Conservation (phyloP, 2,113 vertebrate species). For the Prionailurus viverrinus region DNA sequence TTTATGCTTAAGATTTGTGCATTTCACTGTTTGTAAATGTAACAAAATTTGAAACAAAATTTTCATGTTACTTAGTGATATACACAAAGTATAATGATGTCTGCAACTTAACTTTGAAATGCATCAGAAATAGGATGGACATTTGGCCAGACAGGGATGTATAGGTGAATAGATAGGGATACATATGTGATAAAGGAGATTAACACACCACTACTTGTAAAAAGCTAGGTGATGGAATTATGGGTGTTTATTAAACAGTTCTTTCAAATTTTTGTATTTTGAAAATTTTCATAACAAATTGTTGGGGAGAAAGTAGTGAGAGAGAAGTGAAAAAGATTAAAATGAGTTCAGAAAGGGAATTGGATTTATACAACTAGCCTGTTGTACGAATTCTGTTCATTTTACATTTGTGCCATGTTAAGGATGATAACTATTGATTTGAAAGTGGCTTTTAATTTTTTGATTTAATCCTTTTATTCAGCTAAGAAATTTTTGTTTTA, state of each 20-base stretch:
- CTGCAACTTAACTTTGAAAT: conserved; percentile 11
- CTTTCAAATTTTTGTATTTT: not conserved
- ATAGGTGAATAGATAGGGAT: not conserved
- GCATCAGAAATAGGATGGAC: not conserved
- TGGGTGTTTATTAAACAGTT: not conserved
- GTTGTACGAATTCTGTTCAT: not conserved
- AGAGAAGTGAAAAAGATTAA: not conserved
- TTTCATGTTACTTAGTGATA: not conserved
- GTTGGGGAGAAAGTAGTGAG: not conserved
- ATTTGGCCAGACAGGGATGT: not conserved
- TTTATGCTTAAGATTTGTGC: not conserved
- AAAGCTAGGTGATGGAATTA: not conserved
- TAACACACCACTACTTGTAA: not conserved
- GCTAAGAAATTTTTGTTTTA: not conserved
- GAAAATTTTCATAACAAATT: not conserved
- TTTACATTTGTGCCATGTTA: not conserved
- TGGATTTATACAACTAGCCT: not conserved
- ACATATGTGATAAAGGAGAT: not conserved
- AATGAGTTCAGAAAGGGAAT: not conserved
- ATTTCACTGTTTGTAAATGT: conserved; percentile 6
- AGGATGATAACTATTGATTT: not conserved
- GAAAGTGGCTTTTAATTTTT: not conserved
- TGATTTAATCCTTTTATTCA: not conserved
- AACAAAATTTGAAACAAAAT: not conserved
- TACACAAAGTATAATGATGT: not conserved